phyloP scores from a whole-genome alignment of 2,113 vertebrate genomes.

The Nanger granti region DNA sequence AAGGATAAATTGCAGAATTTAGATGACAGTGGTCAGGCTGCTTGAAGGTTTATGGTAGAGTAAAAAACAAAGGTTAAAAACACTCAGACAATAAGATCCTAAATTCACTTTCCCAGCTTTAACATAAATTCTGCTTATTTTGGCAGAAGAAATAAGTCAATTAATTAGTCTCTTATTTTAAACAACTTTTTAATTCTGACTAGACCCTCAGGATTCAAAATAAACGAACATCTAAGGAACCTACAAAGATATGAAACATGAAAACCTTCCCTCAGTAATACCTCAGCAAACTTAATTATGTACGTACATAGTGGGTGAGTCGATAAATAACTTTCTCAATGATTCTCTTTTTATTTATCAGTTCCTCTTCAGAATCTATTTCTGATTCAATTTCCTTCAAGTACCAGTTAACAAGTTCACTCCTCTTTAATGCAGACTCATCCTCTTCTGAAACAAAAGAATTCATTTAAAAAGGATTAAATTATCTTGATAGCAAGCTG shows the following conservation, averaged over 20 bases:
- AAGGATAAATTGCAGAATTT: neutral
- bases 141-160: neutral
- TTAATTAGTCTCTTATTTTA: neutral
- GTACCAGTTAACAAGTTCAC: slow-evolving; percentile 96
- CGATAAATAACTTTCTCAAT: slow-evolving; percentile 96
- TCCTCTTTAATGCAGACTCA: slow-evolving; percentile 89
- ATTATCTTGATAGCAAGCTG: neutral
- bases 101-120: neutral
- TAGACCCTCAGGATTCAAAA: neutral
- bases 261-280: neutral
- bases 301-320: slow-evolving; percentile 93
- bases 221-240: neutral
- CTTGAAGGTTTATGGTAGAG: neutral
- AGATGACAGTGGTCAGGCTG: neutral
- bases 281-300: neutral
- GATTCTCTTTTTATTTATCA: slow-evolving; percentile 92
- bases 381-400: slow-evolving; percentile 97
- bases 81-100: neutral
- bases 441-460: slow-evolving; percentile 84
- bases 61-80: neutral
- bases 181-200: neutral
- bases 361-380: slow-evolving; percentile 96
- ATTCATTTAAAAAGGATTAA: slow-evolving; percentile 39
- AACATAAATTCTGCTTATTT: slow-evolving; percentile 1
- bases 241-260: neutral